These are phyloP conservation scores for Dynastes maya DNA, from an alignment of 2,888 invertebrate species.

Conservation along the genomic window DNA sequence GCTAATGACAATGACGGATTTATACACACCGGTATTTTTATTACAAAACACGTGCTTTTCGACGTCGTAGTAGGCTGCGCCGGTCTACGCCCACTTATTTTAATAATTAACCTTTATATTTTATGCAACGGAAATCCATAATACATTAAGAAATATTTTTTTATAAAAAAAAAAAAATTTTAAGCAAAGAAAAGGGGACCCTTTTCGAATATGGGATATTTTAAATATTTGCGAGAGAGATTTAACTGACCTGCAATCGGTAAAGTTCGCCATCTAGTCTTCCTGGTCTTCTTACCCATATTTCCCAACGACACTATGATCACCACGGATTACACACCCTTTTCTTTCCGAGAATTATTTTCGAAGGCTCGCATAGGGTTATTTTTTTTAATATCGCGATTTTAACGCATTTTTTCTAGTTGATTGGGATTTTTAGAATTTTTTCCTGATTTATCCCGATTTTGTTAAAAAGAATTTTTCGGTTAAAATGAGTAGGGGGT, in stretches of 20 bases:
- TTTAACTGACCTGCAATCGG: constrained; percentile 73
- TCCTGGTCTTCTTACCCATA: constrained; percentile 77
- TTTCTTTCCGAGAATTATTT: not conserved
- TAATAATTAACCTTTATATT: not conserved
- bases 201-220: too few species aligned
- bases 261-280: constrained; percentile 78
- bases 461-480: too few species aligned
- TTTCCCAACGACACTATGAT: constrained; percentile 55
- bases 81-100: constrained; percentile 23
- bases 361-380: constrained; percentile 10
- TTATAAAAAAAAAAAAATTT: too few species aligned
- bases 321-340: constrained; percentile 39
- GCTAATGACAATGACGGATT: too few species aligned
- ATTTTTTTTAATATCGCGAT: not conserved
- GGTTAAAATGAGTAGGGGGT: too few species aligned
- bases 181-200: too few species aligned
- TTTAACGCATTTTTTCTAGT: not conserved
- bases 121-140: too few species aligned
- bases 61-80: not conserved
- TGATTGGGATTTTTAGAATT: not conserved
- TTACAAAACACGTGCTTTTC: constrained; percentile 36
- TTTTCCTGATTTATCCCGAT: not conserved
- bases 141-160: too few species aligned
- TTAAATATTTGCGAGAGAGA: constrained; percentile 24
- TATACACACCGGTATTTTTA: not conserved